Evolutionary conservation across 2,113 vertebrate species (phyloP).

Genomic region (Colossoma macropomum): DNA sequence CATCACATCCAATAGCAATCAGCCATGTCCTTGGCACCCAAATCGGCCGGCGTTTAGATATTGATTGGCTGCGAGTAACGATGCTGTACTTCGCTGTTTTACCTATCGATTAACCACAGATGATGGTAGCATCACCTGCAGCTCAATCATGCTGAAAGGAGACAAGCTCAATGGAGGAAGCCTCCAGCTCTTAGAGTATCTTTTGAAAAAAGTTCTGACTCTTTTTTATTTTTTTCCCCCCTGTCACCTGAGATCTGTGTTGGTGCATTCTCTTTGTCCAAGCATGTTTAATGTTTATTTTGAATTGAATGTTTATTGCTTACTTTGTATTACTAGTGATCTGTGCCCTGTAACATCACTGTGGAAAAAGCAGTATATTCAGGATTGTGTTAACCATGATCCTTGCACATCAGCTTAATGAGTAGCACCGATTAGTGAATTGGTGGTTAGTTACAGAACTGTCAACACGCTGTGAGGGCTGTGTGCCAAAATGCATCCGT

Average conservation of each 20-base stretch:
- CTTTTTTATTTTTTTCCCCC: too few species aligned
- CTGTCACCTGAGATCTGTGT: too few species aligned
- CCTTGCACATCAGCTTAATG: background rate
- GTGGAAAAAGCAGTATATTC: background rate
- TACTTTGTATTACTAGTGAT: background rate
- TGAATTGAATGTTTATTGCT: background rate
- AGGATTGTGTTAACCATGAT: background rate
- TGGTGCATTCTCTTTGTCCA: background rate
- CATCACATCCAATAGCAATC: slow-evolving; percentile 79
- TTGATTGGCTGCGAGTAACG: slow-evolving; percentile 64
- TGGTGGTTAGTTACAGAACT: too few species aligned
- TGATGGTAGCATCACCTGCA: slow-evolving; percentile 60
- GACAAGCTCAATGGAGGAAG: background rate
- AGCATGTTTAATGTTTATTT: background rate
- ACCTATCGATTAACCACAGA: slow-evolving; percentile 69
- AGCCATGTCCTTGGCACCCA: slow-evolving; percentile 75
- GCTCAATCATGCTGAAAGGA: slow-evolving; percentile 27
- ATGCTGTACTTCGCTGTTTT: slow-evolving; percentile 70
- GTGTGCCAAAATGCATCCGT: background rate
- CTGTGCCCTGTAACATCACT: background rate
- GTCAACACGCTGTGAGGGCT: too few species aligned
- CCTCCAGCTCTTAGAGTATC: background rate
- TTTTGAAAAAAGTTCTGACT: slow-evolving; percentile 17
- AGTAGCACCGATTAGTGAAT: background rate
- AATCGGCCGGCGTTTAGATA: slow-evolving; percentile 69